Evolutionary conservation across 2,797 vertebrate genomes (phyloP).

Genomic region (Sebastes vulpes): DNA sequence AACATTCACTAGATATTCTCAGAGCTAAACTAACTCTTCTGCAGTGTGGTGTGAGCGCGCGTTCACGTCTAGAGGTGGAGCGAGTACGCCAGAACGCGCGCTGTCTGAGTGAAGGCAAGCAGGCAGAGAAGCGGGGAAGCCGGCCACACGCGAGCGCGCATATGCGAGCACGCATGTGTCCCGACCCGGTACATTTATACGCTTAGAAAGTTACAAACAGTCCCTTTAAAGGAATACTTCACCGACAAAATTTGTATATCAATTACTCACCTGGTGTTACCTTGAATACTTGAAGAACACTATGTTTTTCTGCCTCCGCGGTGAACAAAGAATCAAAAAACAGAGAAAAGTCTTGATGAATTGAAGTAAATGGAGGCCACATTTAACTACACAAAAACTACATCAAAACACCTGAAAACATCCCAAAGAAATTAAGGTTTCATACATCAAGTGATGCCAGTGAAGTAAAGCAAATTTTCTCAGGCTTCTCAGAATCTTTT

Average conservation of each 20-base stretch:
- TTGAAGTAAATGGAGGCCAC: background rate
- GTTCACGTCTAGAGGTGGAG: too few relatives aligned
- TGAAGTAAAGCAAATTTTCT: background rate
- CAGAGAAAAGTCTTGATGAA: background rate
- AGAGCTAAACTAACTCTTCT: too few relatives aligned
- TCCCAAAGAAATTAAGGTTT: background rate
- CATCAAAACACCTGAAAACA: background rate
- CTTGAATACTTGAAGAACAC: background rate
- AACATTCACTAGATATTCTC: too few relatives aligned
- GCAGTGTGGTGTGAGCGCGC: too few relatives aligned
- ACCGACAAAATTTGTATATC: background rate
- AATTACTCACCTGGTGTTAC: background rate
- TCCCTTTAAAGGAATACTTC: background rate
- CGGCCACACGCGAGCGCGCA: too few relatives aligned
- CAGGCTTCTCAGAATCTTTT: background rate
- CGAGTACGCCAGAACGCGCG: too few relatives aligned
- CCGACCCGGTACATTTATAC: too few relatives aligned
- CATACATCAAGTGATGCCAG: background rate
- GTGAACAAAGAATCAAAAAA: background rate
- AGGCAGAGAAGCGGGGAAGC: too few relatives aligned
- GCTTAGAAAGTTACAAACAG: too few relatives aligned
- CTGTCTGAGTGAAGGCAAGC: too few relatives aligned
- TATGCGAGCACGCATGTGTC: too few relatives aligned
- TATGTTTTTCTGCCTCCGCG: background rate
- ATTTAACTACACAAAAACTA: background rate